phyloP scores from a whole-genome alignment of 2,797 vertebrate genomes.

The Malurus splendens region DNA sequence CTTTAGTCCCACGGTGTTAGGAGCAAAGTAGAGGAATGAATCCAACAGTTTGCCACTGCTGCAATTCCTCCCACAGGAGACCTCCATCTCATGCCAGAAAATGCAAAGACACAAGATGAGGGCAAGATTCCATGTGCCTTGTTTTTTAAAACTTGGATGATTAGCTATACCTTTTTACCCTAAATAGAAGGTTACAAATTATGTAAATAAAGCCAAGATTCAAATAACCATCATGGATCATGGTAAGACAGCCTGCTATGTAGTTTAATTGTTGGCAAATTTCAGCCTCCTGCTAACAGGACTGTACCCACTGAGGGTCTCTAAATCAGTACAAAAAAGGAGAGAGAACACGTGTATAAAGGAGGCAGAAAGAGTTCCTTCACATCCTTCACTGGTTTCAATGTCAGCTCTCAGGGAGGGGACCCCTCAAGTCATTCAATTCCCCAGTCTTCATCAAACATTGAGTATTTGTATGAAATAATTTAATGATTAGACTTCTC shows the following conservation, averaged over 20 bases:
- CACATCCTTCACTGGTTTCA: background rate
- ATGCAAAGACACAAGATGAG: background rate
- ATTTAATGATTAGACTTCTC: background rate
- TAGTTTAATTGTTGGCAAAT: background rate
- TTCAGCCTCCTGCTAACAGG: background rate
- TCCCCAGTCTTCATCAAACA: background rate
- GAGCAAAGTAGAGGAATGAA: background rate
- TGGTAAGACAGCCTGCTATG: background rate
- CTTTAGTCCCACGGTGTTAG: no score
- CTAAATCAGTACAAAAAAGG: background rate
- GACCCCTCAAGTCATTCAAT: background rate
- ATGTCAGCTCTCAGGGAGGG: background rate
- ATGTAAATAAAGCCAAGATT: background rate
- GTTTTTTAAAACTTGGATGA: background rate
- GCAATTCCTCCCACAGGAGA: background rate
- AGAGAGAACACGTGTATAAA: background rate
- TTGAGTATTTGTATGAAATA: background rate
- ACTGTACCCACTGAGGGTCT: background rate
- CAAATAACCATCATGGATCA: background rate
- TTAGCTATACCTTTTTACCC: background rate
- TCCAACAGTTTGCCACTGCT: background rate
- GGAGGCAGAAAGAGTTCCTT: background rate
- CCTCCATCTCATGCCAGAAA: background rate
- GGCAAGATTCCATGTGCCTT: rapidly evolving
- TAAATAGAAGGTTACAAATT: background rate